Evolutionary conservation across 2,888 invertebrate species (phyloP).

Genomic region (Noctuana brunneofusca): DNA sequence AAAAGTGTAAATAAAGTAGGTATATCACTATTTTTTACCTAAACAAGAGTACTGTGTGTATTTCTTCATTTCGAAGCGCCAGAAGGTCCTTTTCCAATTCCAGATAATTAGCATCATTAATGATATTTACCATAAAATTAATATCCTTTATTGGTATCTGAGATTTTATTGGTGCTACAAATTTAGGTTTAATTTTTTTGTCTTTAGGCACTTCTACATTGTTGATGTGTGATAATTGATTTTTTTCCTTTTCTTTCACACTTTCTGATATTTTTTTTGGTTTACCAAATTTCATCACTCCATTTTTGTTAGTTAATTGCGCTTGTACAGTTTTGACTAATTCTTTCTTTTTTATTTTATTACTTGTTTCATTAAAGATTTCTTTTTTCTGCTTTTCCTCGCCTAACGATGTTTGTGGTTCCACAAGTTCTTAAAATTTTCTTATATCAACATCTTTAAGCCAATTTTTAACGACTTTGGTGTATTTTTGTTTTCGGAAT

Average conservation of each 20-base stretch:
- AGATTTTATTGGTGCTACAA: slow-evolving; percentile 62
- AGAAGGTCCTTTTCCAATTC: slow-evolving; percentile 33
- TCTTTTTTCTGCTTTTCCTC: slow-evolving; percentile 27
- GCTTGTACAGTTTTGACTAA: slow-evolving; percentile 59
- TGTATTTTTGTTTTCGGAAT: slow-evolving; percentile 59
- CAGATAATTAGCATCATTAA: slow-evolving; percentile 46
- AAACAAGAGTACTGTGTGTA: slow-evolving; percentile 51
- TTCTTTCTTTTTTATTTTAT: slow-evolving; percentile 32
- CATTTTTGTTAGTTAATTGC: slow-evolving; percentile 63
- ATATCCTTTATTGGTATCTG: slow-evolving; percentile 60
- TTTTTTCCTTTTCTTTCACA: slow-evolving; percentile 28
- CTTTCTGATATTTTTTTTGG: slow-evolving; percentile 44
- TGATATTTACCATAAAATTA: slow-evolving; percentile 46
- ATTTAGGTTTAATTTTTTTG: slow-evolving; percentile 56
- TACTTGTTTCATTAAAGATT: not conserved
- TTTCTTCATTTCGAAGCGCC: slow-evolving; percentile 40
- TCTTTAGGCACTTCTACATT: slow-evolving; percentile 42
- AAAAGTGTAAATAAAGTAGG: too few species aligned
- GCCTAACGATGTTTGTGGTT: not conserved
- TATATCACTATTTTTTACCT: slow-evolving; percentile 45
- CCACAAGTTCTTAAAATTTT: slow-evolving; percentile 31
- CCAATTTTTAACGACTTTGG: slow-evolving; percentile 65
- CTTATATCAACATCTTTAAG: slow-evolving; percentile 50
- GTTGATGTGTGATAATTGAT: not conserved
- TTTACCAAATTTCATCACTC: slow-evolving; percentile 67